A percentile compares a stretch with the other conserved stretches of the same genome.
Conservation (phyloP, 2,888 invertebrate genomes). For the Macrosiphum euphorbiae region DNA sequence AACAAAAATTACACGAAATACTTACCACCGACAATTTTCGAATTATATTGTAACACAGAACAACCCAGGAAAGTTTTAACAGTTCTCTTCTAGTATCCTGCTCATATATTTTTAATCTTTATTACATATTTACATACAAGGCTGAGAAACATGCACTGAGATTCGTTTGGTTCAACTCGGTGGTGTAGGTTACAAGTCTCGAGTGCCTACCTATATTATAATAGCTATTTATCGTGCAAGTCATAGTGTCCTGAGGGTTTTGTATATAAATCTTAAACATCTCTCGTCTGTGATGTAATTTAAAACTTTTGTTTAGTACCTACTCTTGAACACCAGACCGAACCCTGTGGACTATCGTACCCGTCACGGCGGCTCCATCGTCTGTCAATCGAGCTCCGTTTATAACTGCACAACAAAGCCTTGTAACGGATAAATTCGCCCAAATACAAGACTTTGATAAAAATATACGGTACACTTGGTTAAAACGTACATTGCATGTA, state of each 20-base stretch:
- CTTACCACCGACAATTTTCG: background rate
- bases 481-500: no score
- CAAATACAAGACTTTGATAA: background rate
- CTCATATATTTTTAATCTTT: background rate
- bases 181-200: background rate
- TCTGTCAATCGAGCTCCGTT: background rate
- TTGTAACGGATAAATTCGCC: background rate
- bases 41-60: background rate
- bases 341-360: background rate
- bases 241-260: background rate
- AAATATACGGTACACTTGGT: background rate
- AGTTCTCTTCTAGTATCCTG: background rate
- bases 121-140: background rate
- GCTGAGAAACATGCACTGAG: background rate
- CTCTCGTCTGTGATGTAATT: background rate
- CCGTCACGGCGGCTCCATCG: background rate
- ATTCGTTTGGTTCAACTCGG: background rate
- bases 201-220: background rate
- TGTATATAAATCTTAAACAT: background rate
- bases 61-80: background rate
- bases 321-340: background rate
- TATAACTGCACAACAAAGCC: background rate
- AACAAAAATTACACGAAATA: background rate
- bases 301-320: background rate
- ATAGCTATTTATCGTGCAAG: background rate